phyloP scores from a whole-genome alignment of 2,888 invertebrate species.

The Plebejus anna region DNA sequence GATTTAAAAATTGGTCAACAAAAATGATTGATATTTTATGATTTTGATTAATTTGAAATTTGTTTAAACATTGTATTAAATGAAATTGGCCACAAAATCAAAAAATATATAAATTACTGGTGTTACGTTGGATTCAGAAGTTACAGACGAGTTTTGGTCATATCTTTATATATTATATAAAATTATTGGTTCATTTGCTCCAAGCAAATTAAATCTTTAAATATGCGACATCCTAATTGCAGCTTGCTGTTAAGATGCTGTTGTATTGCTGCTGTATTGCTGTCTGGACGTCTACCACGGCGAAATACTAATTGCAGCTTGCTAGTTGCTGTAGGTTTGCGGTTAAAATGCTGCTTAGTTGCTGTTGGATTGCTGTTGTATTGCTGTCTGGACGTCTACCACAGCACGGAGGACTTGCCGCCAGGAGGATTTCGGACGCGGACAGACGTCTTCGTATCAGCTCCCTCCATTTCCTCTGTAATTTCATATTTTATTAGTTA shows the following conservation, averaged over 20 bases:
- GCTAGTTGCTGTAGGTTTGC: background rate
- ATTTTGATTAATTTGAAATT: background rate
- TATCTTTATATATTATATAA: background rate
- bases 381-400: slow-evolving; percentile 74
- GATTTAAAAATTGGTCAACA: background rate
- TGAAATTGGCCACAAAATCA: background rate
- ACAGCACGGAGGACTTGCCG: slow-evolving; percentile 91
- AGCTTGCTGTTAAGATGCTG: background rate
- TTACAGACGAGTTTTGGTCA: background rate
- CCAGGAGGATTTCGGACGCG: slow-evolving; percentile 94
- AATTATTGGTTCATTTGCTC: background rate
- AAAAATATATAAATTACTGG: background rate
- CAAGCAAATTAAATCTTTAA: background rate
- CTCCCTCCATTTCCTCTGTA: slow-evolving; percentile 88
- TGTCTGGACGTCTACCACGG: slow-evolving; percentile 83
- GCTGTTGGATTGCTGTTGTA: background rate
- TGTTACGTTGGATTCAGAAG: background rate
- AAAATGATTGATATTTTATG: background rate
- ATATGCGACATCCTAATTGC: background rate
- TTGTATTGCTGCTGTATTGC: background rate
- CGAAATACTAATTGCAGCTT: background rate
- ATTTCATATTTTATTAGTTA: slow-evolving; percentile 42
- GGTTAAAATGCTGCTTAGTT: background rate
- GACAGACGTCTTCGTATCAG: slow-evolving; percentile 87
- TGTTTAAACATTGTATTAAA: background rate